Evolutionary conservation across 2,888 invertebrate species (phyloP).

Genomic region (Ctenicera cuprea): DNA sequence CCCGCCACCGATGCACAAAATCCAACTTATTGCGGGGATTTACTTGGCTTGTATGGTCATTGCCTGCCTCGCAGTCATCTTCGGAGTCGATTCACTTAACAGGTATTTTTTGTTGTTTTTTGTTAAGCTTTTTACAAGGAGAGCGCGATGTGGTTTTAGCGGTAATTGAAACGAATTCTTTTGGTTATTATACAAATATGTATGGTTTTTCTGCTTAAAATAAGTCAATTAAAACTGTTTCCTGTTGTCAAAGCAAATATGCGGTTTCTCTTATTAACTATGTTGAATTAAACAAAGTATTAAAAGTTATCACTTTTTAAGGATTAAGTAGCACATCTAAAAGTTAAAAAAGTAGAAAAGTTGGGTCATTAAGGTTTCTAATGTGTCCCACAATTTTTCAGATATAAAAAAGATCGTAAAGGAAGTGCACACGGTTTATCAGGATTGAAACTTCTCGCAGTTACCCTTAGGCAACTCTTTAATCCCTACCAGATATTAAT

Average conservation of each 20-base stretch:
- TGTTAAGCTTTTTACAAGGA: too few species aligned
- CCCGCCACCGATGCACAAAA: constrained; percentile 83
- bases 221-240: too few species aligned
- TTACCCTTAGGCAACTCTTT: constrained; percentile 85
- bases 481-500: constrained; percentile 89
- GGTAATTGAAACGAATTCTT: too few species aligned
- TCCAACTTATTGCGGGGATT: constrained; percentile 86
- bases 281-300: too few species aligned
- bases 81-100: constrained; percentile 88
- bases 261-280: too few species aligned
- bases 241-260: too few species aligned
- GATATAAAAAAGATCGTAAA: constrained; percentile 77
- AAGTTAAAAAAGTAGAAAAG: too few species aligned
- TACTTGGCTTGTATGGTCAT: constrained; percentile 87
- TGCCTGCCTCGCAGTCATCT: constrained; percentile 83
- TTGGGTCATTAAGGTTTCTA: background rate
- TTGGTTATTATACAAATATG: too few species aligned
- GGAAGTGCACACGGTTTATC: constrained; percentile 79
- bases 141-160: too few species aligned
- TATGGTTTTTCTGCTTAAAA: too few species aligned
- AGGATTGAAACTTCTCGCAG: constrained; percentile 81
- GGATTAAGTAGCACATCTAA: too few species aligned
- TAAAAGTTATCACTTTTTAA: too few species aligned
- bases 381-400: constrained; percentile 62
- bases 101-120: constrained; percentile 73